Evolutionary conservation across 2,797 vertebrate genomes (phyloP).

Genomic region (Myotis planiceps): DNA sequence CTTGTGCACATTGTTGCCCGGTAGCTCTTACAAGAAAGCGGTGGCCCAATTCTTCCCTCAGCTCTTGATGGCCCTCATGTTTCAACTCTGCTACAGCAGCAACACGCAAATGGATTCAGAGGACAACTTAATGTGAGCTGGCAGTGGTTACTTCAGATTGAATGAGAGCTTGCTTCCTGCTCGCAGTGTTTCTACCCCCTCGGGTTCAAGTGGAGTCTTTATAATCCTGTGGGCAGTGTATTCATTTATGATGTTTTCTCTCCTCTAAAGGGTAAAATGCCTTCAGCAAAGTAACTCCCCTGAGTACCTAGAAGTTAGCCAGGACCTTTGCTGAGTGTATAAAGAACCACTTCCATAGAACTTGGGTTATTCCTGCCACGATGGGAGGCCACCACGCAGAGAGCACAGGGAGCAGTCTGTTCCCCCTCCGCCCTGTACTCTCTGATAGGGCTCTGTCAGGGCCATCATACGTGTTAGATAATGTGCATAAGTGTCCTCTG

Average conservation of each 20-base stretch:
- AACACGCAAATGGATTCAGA: neutral
- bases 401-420: neutral
- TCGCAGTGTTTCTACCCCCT: neutral
- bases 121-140: conserved; percentile 23
- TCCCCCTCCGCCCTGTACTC: neutral
- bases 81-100: conserved; percentile 64
- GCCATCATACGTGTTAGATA: fast-evolving
- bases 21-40: conserved; percentile 53
- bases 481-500: neutral
- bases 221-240: neutral
- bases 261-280: neutral
- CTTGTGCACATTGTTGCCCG: conserved; percentile 60
- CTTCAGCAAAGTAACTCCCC: neutral
- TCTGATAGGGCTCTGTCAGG: neutral
- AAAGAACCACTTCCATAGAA: neutral
- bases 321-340: neutral
- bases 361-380: neutral
- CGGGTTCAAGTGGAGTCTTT: neutral
- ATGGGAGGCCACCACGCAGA: neutral
- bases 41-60: conserved; percentile 69
- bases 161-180: neutral
- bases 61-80: conserved; percentile 67
- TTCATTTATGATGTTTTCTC: neutral
- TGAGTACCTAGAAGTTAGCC: neutral
- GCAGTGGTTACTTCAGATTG: neutral